These are phyloP conservation scores for Alethe castanea DNA, from an alignment of 2,113 vertebrate genomes.

Conservation along the genomic window DNA sequence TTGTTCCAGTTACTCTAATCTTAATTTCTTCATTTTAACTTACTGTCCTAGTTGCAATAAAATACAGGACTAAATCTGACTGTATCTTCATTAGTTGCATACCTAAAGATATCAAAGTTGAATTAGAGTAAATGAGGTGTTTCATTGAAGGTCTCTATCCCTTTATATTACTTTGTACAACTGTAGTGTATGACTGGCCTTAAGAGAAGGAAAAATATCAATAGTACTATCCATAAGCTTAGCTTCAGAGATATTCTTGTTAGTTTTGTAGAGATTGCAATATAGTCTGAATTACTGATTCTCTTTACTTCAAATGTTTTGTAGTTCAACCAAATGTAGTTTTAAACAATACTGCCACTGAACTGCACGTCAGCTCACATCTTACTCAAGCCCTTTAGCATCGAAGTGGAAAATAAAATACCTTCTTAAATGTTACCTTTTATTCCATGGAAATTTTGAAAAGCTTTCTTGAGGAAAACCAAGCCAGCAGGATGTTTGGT, in stretches of 20 bases:
- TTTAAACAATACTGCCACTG: not conserved
- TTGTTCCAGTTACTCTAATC: not conserved
- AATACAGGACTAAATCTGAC: not conserved
- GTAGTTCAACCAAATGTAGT: not conserved
- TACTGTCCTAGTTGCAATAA: not conserved
- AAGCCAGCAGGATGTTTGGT: not conserved
- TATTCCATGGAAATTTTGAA: not conserved
- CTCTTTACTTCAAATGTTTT: not conserved
- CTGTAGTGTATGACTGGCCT: accelerated
- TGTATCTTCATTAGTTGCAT: not conserved
- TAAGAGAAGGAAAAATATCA: not conserved
- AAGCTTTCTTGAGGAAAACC: not conserved
- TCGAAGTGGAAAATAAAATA: not conserved
- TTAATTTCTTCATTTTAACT: not conserved
- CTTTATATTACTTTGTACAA: not conserved
- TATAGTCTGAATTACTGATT: not conserved
- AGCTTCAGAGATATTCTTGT: not conserved
- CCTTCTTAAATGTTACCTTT: not conserved
- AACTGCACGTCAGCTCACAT: not conserved
- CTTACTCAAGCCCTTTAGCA: not conserved
- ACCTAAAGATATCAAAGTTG: not conserved
- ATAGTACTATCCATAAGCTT: not conserved
- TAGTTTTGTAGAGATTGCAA: not conserved
- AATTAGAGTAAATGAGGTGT: not conserved
- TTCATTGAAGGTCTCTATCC: not conserved